phyloP scores from a whole-genome alignment of 2,113 vertebrate genomes.

The Paradisaea rubra region DNA sequence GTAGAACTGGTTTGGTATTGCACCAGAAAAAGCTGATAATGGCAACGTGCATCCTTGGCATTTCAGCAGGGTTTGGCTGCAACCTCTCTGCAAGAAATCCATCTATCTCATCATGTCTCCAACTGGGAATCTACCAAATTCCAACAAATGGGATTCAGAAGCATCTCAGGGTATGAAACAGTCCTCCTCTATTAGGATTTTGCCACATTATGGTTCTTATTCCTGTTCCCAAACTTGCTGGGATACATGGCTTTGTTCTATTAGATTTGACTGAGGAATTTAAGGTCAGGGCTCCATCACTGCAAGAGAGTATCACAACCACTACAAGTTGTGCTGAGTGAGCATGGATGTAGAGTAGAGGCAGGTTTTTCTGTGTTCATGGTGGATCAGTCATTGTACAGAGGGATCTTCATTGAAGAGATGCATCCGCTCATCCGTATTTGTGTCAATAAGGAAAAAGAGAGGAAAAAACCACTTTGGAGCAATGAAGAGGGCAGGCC shows the following conservation, averaged over 20 bases:
- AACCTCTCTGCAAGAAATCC: neutral
- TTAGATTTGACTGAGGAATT: neutral
- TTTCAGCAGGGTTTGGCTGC: neutral
- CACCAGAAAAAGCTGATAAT: rapidly evolving
- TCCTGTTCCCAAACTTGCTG: neutral
- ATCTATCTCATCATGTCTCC: neutral
- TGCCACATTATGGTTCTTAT: neutral
- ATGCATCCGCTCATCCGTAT: rapidly evolving
- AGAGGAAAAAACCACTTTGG: rapidly evolving
- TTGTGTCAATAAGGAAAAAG: neutral
- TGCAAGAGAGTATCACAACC: rapidly evolving
- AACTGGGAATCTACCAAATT: neutral
- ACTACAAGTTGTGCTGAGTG: neutral
- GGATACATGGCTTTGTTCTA: neutral
- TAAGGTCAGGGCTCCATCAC: neutral
- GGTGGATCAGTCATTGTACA: neutral
- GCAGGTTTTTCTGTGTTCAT: rapidly evolving
- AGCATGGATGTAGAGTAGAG: neutral
- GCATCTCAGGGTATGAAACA: neutral
- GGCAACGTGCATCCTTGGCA: neutral
- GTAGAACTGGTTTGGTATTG: neutral
- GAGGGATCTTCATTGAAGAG: neutral
- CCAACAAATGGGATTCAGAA: neutral
- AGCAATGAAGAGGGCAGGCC: neutral
- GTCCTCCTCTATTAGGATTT: neutral